Conservation (phyloP, 2,797 vertebrate species). For the Pantherophis vulpinus region DNA sequence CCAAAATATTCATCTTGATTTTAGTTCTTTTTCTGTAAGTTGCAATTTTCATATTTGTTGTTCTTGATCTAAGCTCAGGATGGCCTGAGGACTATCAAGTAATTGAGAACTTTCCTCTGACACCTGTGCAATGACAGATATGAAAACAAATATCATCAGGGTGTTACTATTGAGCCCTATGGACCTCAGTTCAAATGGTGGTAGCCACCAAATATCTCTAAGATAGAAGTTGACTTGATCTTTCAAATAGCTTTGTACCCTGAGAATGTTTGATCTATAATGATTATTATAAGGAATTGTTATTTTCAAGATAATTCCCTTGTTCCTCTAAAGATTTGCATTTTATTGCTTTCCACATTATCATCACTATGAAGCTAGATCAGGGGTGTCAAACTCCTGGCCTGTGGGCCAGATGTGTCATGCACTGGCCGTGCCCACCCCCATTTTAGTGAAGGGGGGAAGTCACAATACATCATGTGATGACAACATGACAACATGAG, state of each 20-base stretch:
- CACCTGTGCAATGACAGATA: neutral
- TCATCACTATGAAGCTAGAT: neutral
- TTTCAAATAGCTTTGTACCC: neutral
- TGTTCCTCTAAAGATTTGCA: neutral
- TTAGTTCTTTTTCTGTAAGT: neutral
- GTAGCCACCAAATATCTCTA: neutral
- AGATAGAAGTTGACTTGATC: neutral
- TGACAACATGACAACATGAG: too few species aligned
- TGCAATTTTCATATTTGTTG: neutral
- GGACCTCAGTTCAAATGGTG: neutral
- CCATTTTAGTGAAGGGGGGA: too few species aligned
- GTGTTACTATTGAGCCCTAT: neutral
- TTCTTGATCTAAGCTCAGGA: neutral
- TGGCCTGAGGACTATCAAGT: neutral
- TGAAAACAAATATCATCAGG: neutral
- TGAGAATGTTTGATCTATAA: neutral
- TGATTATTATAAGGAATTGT: neutral
- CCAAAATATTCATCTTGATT: neutral
- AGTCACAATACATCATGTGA: too few species aligned
- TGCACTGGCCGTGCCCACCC: too few species aligned
- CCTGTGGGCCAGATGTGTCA: too few species aligned
- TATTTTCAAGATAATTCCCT: neutral
- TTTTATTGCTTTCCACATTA: neutral
- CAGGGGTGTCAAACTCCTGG: too few species aligned
- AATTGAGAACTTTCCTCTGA: neutral